Evolutionary conservation across 2,113 vertebrate genomes (phyloP).

Genomic region (Tetrao urogallus): DNA sequence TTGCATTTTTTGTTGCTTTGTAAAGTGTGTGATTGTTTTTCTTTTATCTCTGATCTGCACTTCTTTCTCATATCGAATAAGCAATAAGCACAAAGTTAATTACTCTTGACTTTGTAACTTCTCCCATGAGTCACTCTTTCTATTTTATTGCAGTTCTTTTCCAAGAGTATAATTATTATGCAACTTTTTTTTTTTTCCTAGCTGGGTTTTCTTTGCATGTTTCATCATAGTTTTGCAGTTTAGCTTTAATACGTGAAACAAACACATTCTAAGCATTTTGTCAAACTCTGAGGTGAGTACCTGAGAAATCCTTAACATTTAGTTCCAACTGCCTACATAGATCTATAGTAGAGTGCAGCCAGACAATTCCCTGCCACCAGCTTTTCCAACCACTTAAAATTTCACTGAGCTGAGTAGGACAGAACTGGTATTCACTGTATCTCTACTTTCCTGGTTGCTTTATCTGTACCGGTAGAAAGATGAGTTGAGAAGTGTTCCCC

Average conservation of each 20-base stretch:
- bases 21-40: not conserved
- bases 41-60: not conserved
- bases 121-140: not conserved
- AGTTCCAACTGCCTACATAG: not conserved
- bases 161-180: not conserved
- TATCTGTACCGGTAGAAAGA: fast-evolving
- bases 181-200: not conserved
- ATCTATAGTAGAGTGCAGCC: not conserved
- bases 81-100: not conserved
- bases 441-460: not conserved
- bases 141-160: not conserved
- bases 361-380: fast-evolving
- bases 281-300: not conserved
- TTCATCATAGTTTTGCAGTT: not conserved
- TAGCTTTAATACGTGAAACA: not conserved
- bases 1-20: not conserved
- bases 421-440: fast-evolving
- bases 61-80: not conserved
- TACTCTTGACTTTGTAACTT: not conserved
- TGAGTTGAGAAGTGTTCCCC: not conserved
- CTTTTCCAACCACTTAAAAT: not conserved
- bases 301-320: not conserved
- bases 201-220: not conserved
- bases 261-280: not conserved
- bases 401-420: not conserved